phyloP scores from a whole-genome alignment of 2,113 vertebrate genomes.

The Ailuropoda melanoleuca region DNA sequence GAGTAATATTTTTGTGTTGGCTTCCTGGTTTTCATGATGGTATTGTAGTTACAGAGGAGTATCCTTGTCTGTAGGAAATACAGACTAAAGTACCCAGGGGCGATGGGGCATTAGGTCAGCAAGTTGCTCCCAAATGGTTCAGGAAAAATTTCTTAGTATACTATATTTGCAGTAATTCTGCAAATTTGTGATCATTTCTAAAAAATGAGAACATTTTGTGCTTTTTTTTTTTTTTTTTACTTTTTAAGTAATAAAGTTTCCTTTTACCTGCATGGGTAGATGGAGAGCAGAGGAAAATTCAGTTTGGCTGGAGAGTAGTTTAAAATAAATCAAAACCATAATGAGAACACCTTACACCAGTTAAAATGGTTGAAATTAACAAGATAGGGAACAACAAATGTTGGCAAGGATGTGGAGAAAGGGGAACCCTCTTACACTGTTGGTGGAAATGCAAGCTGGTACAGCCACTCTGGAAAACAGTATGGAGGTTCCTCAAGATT shows the following conservation, averaged over 20 bases:
- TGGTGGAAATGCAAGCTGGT: too few relatives aligned
- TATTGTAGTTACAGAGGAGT: not conserved
- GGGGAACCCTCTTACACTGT: too few relatives aligned
- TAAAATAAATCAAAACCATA: not conserved
- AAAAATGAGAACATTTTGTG: not conserved
- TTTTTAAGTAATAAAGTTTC: not conserved
- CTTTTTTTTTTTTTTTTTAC: not conserved
- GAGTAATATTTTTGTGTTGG: not conserved
- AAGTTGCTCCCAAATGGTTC: not conserved
- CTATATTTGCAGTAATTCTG: not conserved
- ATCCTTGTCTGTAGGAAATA: not conserved
- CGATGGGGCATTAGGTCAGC: not conserved
- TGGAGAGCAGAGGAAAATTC: not conserved
- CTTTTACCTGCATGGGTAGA: not conserved
- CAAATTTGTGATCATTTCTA: not conserved
- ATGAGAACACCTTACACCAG: too few relatives aligned
- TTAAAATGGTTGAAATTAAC: too few relatives aligned
- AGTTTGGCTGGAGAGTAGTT: not conserved
- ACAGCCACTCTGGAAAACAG: too few relatives aligned
- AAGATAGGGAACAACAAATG: too few relatives aligned
- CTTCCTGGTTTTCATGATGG: not conserved
- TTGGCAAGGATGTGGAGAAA: too few relatives aligned
- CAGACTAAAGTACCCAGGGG: not conserved
- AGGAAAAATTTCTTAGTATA: not conserved
- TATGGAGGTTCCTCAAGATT: too few relatives aligned